Evolutionary conservation across 2,113 vertebrate species (phyloP).

Genomic region (Spea bombifrons): DNA sequence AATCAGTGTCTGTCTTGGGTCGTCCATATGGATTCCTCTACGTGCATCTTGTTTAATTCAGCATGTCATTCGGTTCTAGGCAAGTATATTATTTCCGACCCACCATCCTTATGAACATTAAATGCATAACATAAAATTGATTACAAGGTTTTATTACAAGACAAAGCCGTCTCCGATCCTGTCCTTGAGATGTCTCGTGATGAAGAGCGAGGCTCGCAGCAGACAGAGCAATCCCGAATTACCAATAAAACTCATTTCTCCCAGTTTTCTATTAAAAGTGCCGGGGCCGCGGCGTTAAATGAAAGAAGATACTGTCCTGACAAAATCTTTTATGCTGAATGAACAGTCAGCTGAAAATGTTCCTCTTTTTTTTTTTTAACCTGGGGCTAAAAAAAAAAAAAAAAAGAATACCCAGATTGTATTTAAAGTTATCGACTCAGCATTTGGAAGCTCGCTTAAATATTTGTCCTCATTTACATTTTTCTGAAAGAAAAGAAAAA

Average conservation of each 20-base stretch:
- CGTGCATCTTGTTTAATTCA: constrained; percentile 17
- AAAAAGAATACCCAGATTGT: neutral
- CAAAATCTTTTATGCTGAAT: neutral
- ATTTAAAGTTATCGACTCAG: neutral
- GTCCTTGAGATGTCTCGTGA: constrained; percentile 10
- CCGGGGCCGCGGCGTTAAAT: neutral
- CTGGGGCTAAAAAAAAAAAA: neutral
- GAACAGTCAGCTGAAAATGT: neutral
- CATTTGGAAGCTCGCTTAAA: neutral
- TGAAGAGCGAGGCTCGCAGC: constrained; percentile 21
- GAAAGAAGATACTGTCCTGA: neutral
- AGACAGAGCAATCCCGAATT: constrained; percentile 4
- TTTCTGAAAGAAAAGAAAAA: too few species aligned
- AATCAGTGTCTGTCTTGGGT: constrained; percentile 11
- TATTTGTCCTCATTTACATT: neutral
- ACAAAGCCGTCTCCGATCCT: neutral
- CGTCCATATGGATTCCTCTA: neutral
- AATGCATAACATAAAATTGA: neutral
- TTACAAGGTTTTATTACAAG: constrained; percentile 17
- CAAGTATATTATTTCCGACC: constrained; percentile 4
- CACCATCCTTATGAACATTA: constrained; percentile 23
- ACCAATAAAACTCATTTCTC: constrained; percentile 21
- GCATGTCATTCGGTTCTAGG: constrained; percentile 10
- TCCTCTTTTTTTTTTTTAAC: neutral
- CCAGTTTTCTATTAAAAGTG: constrained; percentile 10